A percentile compares a stretch with the other conserved stretches of the same genome.
Conservation (phyloP, 1,140 invertebrate species). For the Acromyrmex echinatior region DNA sequence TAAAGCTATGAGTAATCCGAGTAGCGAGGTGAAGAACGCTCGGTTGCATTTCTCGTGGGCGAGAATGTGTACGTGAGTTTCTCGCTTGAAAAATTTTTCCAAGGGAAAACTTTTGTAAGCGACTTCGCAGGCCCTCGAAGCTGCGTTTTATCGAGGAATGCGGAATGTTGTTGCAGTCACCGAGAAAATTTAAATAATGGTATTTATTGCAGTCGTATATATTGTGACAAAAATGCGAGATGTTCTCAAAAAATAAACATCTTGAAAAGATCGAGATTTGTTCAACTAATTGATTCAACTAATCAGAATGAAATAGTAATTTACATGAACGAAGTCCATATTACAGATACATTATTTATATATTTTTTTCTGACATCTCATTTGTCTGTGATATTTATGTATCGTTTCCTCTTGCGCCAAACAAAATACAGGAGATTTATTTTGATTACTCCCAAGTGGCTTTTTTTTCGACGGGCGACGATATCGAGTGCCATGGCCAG, state of each 20-base stretch:
- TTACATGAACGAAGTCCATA: background rate
- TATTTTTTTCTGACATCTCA: background rate
- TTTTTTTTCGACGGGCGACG: background rate
- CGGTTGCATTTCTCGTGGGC: background rate
- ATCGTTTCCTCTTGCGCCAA: background rate
- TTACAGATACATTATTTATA: background rate
- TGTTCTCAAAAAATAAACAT: background rate
- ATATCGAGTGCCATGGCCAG: background rate
- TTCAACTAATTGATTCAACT: background rate
- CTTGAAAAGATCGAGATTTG: background rate
- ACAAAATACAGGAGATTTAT: conserved; percentile 12
- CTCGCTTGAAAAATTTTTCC: background rate
- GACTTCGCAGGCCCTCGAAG: background rate
- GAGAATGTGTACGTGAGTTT: background rate
- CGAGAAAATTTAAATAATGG: background rate
- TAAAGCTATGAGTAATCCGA: background rate
- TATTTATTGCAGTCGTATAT: background rate
- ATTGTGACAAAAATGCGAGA: background rate
- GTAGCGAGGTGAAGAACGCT: background rate
- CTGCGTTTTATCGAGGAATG: conserved; percentile 9
- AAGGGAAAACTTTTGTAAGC: background rate
- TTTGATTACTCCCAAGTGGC: background rate
- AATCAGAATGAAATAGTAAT: background rate
- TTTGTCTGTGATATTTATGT: background rate
- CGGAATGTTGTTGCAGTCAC: background rate